phyloP scores from a whole-genome alignment of 2,113 vertebrate genomes.

The Manacus vitellinus region DNA sequence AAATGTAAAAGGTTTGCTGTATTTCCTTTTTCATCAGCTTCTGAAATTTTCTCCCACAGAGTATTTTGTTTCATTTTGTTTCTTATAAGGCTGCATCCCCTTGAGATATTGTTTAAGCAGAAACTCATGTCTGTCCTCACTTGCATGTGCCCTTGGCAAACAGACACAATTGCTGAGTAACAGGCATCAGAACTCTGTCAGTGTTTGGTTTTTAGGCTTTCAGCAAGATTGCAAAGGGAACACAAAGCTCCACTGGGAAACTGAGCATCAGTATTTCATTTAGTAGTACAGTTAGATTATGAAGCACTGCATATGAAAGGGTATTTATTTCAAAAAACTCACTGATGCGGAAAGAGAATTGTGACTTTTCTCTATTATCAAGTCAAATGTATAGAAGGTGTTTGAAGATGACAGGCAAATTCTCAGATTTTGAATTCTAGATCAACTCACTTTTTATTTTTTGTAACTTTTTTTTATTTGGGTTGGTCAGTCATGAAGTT shows the following conservation, averaged over 20 bases:
- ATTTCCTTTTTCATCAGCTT: not conserved
- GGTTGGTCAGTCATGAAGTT: not conserved
- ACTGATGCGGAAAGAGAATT: not conserved
- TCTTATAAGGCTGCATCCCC: not conserved
- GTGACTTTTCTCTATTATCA: not conserved
- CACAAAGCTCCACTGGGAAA: slow-evolving; percentile 33
- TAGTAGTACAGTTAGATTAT: slow-evolving; percentile 22
- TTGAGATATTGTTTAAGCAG: not conserved
- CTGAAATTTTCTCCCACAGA: not conserved
- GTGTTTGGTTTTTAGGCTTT: slow-evolving; percentile 38
- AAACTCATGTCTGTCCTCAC: not conserved
- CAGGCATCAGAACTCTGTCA: slow-evolving; percentile 8
- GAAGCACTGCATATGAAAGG: not conserved
- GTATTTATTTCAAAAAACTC: slow-evolving; percentile 37
- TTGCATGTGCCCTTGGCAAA: not conserved
- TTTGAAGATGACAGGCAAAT: not conserved
- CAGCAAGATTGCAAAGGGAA: slow-evolving; percentile 43
- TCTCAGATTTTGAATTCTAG: not conserved
- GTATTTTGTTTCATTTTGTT: slow-evolving; percentile 17
- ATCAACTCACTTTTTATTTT: not conserved
- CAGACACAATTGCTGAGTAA: not conserved
- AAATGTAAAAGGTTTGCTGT: not conserved
- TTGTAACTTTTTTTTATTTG: not conserved
- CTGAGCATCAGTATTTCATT: slow-evolving; percentile 20
- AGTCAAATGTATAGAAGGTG: not conserved